Percentiles rank a stretch among this genome's conserved stretches.
phyloP scores from a whole-genome alignment of 1,140 invertebrate species.

The Chrysomallon squamiferum region DNA sequence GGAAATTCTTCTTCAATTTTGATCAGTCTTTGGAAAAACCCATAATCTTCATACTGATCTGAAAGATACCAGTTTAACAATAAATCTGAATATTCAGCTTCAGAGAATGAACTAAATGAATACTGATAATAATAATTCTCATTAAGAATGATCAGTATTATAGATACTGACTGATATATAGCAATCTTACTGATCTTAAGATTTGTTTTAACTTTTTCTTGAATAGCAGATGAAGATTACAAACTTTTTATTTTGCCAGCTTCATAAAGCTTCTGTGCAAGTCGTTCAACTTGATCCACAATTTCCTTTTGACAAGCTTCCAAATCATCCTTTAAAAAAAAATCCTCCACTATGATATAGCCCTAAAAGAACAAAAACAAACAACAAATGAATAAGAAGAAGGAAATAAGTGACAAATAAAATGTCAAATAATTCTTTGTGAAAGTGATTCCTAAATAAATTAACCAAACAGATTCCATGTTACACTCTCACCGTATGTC shows the following conservation, averaged over 20 bases:
- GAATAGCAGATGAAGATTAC: no score
- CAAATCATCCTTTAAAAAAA: slow-evolving; percentile 52
- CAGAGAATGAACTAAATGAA: no score
- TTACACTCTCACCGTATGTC: not conserved
- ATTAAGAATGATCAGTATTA: no score
- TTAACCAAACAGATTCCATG: not conserved
- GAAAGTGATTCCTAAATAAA: not conserved
- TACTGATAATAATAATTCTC: no score
- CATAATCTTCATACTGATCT: slow-evolving; percentile 38
- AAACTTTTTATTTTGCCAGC: slow-evolving; percentile 50
- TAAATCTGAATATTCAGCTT: no score
- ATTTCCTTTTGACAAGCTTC: slow-evolving; percentile 44
- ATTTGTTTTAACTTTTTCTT: no score
- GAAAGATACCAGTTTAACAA: not conserved
- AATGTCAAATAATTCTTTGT: not conserved
- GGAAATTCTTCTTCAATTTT: slow-evolving; percentile 44
- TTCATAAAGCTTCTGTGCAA: slow-evolving; percentile 54
- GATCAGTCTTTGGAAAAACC: slow-evolving; percentile 39
- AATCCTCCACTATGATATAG: slow-evolving; percentile 52
- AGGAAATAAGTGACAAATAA: not conserved
- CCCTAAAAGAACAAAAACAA: slow-evolving; percentile 35
- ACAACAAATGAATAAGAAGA: not conserved
- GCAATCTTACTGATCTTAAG: no score
- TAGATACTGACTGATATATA: no score
- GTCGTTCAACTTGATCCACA: slow-evolving; percentile 49